phyloP scores from a whole-genome alignment of 2,888 invertebrate genomes.

The Andrena flavipes region DNA sequence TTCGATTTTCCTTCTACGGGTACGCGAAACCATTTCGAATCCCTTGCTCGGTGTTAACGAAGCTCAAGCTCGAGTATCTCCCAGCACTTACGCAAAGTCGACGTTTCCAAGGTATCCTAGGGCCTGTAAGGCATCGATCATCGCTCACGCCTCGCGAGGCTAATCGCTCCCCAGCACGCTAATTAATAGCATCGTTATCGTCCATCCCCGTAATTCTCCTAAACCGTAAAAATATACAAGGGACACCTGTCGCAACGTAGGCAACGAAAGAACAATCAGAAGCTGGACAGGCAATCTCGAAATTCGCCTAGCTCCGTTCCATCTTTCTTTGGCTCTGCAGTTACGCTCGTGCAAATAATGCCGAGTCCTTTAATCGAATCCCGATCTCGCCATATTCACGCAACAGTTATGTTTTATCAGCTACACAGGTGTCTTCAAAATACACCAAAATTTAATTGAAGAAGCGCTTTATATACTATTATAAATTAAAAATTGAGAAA shows the following conservation, averaged over 20 bases:
- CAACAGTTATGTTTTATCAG: no score
- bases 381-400: no score
- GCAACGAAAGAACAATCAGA: slow-evolving; percentile 1
- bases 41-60: slow-evolving; percentile 10
- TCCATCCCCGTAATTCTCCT: background rate
- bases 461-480: no score
- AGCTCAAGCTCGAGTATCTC: slow-evolving; percentile 9
- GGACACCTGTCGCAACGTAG: background rate
- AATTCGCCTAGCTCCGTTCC: background rate
- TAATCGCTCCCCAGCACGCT: background rate
- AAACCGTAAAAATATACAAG: background rate
- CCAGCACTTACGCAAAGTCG: background rate
- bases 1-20: slow-evolving; percentile 12
- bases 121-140: background rate
- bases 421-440: no score
- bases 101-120: slow-evolving; percentile 17
- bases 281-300: no score
- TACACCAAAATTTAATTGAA: no score
- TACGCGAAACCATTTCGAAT: slow-evolving; percentile 15
- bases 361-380: no score
- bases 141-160: background rate
- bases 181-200: background rate
- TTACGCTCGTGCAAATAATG: no score
- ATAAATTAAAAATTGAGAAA: no score
- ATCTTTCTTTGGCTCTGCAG: slow-evolving; percentile 5